Base-by-base conservation (phyloP, 1,140 invertebrate species). In the Euglossa dilemma region DNA sequence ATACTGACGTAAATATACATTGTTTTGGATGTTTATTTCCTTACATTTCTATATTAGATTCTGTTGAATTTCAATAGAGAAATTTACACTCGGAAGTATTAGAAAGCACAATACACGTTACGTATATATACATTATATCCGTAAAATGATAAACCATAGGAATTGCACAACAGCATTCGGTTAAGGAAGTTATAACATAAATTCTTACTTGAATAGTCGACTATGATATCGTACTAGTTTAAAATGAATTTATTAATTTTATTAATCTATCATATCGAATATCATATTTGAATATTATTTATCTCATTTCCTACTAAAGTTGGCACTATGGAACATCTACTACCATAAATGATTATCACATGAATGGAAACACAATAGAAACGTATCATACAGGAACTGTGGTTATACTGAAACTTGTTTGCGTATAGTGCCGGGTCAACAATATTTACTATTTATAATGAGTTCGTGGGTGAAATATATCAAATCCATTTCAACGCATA, bases 401-500 rank as follows among this genome's bases (percentile, higher is more conserved):
- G 9, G n/a, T 25, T 28, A 23, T 52, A 79, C 3, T 16, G 16
- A 57, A 64, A 8, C n/a, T 82, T n/a, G 54, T 28, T 45, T 74
- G 5, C 28, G 28, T 20, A 6, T 47, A 23, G 11, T 14, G 16
- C 4, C 23, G 43, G 79, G 54, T 57, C 70, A 69, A 28, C 85
- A 0, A 14, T 2, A 67, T 45, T 78, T 80, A 80, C 72, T 84
- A 80, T 36, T 86, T 43, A 89, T 67, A 43, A 92, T 92, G 92
- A 88, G 67, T 66, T 85, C 90, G 2, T 90, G 92, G 81, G 72
- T 92, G 50, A 88, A 93, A 79, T 93, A 92, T 79, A 91, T 95
- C 9, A 93, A 93, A 81, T 93, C 92, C 23, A 95, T 96, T 85
- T 95, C 95, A 28, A 95, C 95, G 8, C 95, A 96, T 90, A 96